These are phyloP conservation scores for Synergus gifuensis DNA, from an alignment of 2,888 invertebrate species.

Conservation along the genomic window DNA sequence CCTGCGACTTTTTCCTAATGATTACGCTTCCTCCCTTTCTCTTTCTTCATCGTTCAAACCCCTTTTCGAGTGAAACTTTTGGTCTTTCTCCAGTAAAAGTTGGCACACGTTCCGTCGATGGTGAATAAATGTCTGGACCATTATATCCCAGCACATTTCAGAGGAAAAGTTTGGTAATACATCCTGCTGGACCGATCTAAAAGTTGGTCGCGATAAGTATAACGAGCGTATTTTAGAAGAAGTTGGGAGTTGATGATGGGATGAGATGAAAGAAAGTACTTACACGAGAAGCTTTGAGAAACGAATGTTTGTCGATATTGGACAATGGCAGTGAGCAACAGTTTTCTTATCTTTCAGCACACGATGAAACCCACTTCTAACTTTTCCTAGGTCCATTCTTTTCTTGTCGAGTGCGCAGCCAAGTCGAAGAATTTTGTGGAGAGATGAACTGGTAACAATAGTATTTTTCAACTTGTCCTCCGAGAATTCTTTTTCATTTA, in stretches of 20 bases:
- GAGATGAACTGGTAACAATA: background rate
- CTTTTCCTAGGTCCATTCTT: conserved; percentile 11
- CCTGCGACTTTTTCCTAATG: conserved; percentile 67
- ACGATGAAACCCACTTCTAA: background rate
- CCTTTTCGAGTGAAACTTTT: conserved; percentile 65
- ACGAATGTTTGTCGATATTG: conserved; percentile 15
- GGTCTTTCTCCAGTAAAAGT: conserved; percentile 73
- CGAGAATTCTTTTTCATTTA: no score
- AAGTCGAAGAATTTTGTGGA: background rate
- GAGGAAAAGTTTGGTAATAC: conserved; percentile 71
- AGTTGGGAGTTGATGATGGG: conserved; percentile 43
- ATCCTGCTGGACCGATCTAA: conserved; percentile 59
- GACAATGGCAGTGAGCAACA: conserved; percentile 28
- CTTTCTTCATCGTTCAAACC: conserved; percentile 32
- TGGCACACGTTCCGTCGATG: conserved; percentile 69
- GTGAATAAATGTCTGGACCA: conserved; percentile 72
- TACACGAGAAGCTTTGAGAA: background rate
- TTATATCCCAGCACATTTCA: conserved; percentile 62
- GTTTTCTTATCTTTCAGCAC: conserved; percentile 8
- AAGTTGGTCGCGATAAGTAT: conserved; percentile 58
- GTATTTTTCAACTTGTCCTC: background rate
- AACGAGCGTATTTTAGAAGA: conserved; percentile 54
- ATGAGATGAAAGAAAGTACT: conserved; percentile 37
- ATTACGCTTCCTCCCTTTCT: conserved; percentile 56
- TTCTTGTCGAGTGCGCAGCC: background rate